Conservation (phyloP, 2,888 invertebrate genomes). For the Lepetodrilus schrolli region DNA sequence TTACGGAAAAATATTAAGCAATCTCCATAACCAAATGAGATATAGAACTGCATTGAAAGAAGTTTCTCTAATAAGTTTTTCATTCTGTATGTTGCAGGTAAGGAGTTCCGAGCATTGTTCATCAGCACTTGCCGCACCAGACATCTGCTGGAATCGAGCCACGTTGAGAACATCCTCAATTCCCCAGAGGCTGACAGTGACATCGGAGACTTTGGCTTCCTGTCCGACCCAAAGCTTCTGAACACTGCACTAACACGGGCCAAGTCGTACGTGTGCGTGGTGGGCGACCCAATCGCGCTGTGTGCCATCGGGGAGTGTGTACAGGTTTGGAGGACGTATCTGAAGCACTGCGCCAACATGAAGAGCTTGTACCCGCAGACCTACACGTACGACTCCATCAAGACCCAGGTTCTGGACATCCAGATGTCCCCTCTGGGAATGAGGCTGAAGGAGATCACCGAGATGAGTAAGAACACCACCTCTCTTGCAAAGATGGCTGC, state of each 20-base stretch:
- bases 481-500: not conserved
- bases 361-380: slow-evolving; percentile 61
- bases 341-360: slow-evolving; percentile 70
- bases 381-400: slow-evolving; percentile 59
- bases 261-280: slow-evolving; percentile 68
- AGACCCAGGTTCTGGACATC: slow-evolving; percentile 49
- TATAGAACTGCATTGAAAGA: too few species aligned
- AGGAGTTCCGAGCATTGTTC: slow-evolving; percentile 71
- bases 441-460: slow-evolving; percentile 34
- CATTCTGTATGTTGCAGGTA: slow-evolving; percentile 57
- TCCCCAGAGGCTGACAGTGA: slow-evolving; percentile 58
- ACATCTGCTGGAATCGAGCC: slow-evolving; percentile 50
- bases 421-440: slow-evolving; percentile 46
- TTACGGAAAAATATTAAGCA: too few species aligned
- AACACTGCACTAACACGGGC: slow-evolving; percentile 73
- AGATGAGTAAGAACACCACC: slow-evolving; percentile 23
- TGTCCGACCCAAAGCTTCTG: slow-evolving; percentile 69
- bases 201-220: slow-evolving; percentile 67
- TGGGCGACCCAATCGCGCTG: slow-evolving; percentile 70
- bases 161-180: slow-evolving; percentile 38
- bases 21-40: too few species aligned
- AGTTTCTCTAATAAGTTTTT: not conserved
- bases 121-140: slow-evolving; percentile 69
- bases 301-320: slow-evolving; percentile 70
- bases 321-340: slow-evolving; percentile 63